Evolutionary conservation across 2,888 invertebrate genomes (phyloP), one percentile per base, ranked within the genome.

Genomic region (Phyllotreta cruciferae): DNA sequence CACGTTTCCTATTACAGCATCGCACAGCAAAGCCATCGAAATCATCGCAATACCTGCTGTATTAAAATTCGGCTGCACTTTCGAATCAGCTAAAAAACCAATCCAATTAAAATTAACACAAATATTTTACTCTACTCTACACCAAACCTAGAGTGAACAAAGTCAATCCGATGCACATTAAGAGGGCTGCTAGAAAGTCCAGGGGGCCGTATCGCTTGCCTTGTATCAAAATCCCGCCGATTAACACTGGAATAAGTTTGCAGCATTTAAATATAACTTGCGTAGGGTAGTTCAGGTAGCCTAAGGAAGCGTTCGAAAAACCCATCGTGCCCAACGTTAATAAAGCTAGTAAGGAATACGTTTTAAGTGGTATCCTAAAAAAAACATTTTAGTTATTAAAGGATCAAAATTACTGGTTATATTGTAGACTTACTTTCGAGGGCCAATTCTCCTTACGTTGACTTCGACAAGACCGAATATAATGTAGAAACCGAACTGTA

Each of bases 191-290:
- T 6, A 89, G 72, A 79, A 96, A 92, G 80, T 97, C 96, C 66
- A 95, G 77, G 11, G 88, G 83, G 1, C 90, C 90, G 80, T 96
- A 96, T 71, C 86, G 86, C 82, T 96, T 96, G 61, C 91, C 90
- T 82, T 97, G 90, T 75, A 98, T 96, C 53, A 98, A 77, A 70
- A 97, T 93, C 71, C 96, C 94, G 14, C 98, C 98, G 66, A 96
- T 88, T 79, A 98, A 87, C 0, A 98, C 98, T 0, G 98, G 98
- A 73, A 98, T 94, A 0, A 98, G 85, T 80, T 98, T 98, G 81
- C 98, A 98, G 79, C 96, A 96, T 80, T 98, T 98, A 79, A 98
- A 98, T 74, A 98, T 97, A 44, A 98, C 90, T 84, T 96, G 96
- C 0, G 97, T 98, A 0, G 98, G 97, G 81, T 97, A 98, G 81